These are phyloP conservation scores for Sylvilagus bachmani DNA, from an alignment of 2,113 vertebrate species.

Conservation along the genomic window DNA sequence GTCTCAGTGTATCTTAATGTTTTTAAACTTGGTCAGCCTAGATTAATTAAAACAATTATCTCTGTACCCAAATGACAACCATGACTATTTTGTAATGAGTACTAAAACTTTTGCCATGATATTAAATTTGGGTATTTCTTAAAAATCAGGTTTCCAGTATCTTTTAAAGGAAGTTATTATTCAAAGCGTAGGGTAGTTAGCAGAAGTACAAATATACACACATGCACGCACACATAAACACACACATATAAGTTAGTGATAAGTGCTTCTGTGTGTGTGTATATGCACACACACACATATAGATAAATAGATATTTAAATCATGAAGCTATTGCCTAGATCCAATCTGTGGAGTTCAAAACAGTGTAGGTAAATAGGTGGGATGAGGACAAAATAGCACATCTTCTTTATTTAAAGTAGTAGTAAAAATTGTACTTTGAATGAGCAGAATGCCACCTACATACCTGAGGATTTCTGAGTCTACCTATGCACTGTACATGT, in stretches of 20 bases:
- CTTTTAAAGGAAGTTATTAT: neutral
- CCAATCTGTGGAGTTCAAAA: neutral
- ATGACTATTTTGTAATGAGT: neutral
- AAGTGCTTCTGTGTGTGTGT: neutral
- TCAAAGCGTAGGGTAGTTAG: neutral
- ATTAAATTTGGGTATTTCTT: neutral
- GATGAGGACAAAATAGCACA: neutral
- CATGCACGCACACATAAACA: neutral
- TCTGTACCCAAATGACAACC: neutral
- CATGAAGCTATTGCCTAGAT: neutral
- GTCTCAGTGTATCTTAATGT: neutral
- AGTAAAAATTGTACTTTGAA: slow-evolving; percentile 4
- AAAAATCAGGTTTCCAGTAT: neutral
- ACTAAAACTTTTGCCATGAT: neutral
- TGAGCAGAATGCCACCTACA: neutral
- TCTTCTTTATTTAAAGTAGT: slow-evolving; percentile 8
- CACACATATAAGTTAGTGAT: neutral
- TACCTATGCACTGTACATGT: neutral
- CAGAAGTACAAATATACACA: neutral
- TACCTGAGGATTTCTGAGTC: neutral
- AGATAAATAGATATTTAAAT: neutral
- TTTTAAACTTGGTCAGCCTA: slow-evolving; percentile 45
- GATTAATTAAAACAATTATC: slow-evolving; percentile 58
- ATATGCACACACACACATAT: neutral
- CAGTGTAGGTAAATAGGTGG: too few species aligned